phyloP scores from a whole-genome alignment of 2,113 vertebrate genomes.

The Tricholaema leucomelas region DNA sequence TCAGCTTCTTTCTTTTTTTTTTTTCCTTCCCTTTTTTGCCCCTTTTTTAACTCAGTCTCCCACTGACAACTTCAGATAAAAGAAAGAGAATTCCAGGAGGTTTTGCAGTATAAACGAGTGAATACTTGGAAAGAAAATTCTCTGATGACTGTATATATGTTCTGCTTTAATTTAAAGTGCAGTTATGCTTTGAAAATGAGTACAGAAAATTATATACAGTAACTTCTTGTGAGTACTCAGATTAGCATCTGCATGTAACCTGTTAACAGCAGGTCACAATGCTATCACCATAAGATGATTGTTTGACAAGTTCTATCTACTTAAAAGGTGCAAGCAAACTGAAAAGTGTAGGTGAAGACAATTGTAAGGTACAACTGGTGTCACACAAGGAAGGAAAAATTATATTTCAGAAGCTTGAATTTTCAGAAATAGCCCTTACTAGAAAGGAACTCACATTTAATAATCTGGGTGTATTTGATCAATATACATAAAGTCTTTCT shows the following conservation, averaged over 20 bases:
- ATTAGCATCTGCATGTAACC: not conserved
- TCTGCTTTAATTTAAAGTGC: not conserved
- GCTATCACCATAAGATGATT: not conserved
- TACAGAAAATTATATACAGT: not conserved
- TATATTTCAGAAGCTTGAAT: not conserved
- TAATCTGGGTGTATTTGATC: not conserved
- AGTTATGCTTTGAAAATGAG: not conserved
- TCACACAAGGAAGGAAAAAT: not conserved
- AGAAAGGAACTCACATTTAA: not conserved
- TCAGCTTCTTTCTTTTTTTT: not conserved
- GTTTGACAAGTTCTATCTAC: not conserved
- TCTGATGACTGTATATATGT: not conserved
- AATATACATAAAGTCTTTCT: not conserved
- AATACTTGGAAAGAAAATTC: not conserved
- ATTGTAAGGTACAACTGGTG: not conserved
- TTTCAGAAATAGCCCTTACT: not conserved
- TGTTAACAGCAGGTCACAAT: not conserved
- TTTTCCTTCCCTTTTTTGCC: fast-evolving
- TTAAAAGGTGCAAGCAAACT: not conserved
- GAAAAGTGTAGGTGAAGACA: not conserved
- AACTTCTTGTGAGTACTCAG: not conserved
- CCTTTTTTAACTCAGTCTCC: not conserved
- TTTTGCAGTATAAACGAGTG: not conserved
- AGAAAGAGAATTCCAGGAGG: not conserved
- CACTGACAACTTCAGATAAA: not conserved